Percentiles rank a stretch among this genome's conserved stretches.
Conservation (phyloP, 2,113 vertebrate species). For the Pachypanchax playfairii region DNA sequence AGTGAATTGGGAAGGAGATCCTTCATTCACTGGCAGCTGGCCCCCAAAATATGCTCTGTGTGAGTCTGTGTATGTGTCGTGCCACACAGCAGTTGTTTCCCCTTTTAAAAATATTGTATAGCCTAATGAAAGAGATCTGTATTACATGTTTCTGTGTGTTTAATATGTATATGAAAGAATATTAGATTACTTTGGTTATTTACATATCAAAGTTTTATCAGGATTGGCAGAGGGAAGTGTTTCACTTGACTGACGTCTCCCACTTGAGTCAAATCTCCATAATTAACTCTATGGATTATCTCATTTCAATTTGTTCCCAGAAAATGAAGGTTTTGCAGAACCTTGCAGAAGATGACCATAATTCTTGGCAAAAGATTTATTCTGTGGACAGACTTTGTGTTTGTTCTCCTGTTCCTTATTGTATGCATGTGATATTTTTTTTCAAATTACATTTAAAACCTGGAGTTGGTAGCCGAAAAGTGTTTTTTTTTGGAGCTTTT, state of each 20-base stretch:
- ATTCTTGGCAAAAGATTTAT: no score
- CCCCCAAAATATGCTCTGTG: slow-evolving; percentile 68
- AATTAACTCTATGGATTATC: slow-evolving; percentile 72
- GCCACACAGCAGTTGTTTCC: slow-evolving; percentile 15
- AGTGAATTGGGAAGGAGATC: slow-evolving; percentile 83
- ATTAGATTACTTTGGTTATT: background rate
- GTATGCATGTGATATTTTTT: no score
- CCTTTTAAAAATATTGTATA: slow-evolving; percentile 16
- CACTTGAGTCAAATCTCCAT: slow-evolving; percentile 49
- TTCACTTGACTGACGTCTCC: slow-evolving; percentile 33
- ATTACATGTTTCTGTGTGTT: background rate
- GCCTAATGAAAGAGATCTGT: slow-evolving; percentile 5
- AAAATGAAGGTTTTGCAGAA: slow-evolving; percentile 31
- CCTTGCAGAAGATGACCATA: slow-evolving; percentile 64
- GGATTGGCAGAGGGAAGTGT: slow-evolving; percentile 4
- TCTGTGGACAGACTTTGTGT: no score
- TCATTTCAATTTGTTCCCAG: slow-evolving; percentile 22
- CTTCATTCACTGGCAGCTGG: slow-evolving; percentile 80
- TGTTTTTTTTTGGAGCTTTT: no score
- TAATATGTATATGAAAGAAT: slow-evolving; percentile 12
- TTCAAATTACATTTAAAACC: no score
- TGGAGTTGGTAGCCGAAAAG: no score
- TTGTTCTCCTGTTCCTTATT: no score
- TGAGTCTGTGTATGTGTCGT: slow-evolving; percentile 24
- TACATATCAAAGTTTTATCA: slow-evolving; percentile 6